Conservation (phyloP, 2,888 invertebrate species). For the Plutella xylostella region DNA sequence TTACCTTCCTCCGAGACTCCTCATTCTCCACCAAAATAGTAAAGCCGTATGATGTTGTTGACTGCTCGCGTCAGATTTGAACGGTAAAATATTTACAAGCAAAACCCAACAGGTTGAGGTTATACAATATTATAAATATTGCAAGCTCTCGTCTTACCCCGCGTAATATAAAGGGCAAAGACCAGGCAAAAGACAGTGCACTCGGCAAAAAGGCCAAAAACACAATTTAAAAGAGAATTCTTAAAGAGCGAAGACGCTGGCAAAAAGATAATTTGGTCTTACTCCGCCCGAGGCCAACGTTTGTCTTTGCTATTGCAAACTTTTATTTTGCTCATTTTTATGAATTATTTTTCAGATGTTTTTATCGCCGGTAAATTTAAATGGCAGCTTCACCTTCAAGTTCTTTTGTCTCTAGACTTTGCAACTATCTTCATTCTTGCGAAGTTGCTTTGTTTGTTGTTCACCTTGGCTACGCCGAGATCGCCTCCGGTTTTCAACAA, state of each 20-base stretch:
- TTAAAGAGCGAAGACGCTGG: conserved; percentile 57
- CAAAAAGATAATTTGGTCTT: conserved; percentile 60
- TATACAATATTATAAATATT: background rate
- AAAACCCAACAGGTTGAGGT: no score
- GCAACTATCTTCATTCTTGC: no score
- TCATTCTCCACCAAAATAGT: no score
- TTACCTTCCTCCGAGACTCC: no score
- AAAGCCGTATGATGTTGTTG: no score
- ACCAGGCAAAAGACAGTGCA: conserved; percentile 51
- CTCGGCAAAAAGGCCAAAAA: conserved; percentile 48
- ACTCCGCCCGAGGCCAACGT: conserved; percentile 42
- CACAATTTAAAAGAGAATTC: conserved; percentile 67
- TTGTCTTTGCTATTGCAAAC: conserved; percentile 66
- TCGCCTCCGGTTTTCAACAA: no score
- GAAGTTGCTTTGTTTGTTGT: no score
- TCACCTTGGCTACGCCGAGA: no score
- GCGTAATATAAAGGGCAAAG: conserved; percentile 44
- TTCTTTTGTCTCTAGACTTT: no score
- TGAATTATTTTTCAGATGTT: conserved; percentile 45
- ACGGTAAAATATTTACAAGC: no score
- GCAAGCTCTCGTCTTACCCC: conserved; percentile 32
- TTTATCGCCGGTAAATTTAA: conserved; percentile 42
- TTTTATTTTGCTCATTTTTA: conserved; percentile 61
- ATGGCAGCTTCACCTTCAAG: conserved; percentile 19
- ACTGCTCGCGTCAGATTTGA: no score